Evolutionary conservation across 2,797 vertebrate species (phyloP), one percentile per base, ranked within the genome.

Genomic region (Orestias chungarensis): DNA sequence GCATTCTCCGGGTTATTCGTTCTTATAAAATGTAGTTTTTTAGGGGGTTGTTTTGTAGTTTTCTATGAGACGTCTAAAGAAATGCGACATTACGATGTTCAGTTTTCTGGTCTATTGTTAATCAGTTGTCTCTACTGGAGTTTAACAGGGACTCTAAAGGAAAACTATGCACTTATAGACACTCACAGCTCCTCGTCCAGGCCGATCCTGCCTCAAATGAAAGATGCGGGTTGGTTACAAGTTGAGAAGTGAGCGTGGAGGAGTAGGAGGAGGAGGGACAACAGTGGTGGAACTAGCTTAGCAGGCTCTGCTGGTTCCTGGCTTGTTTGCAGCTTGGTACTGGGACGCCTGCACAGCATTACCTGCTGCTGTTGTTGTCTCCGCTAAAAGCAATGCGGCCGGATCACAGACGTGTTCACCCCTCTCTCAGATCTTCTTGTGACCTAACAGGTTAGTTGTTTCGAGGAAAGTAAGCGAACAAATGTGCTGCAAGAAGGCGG

Each of bases 301-400:
- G 85, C 94, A 75, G 88, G 94, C 92, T 75, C 68, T 80, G 68
- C 94, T 71, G 57, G 93, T 91, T 93, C 75, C 73, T 65, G 69
- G 76, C 81, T 83, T 88, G 85, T 85, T 86, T 87, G 86, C 79
- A 70, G 69, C 74, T 64, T 71, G 64, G 75, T 82, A 90, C 62
- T 55, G 73, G 81, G 79, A 85, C 76, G 77, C 71, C 74, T 15
- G 35, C 77, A 73, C 55, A 50, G 68, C 83, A 25, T 10, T 14
- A 52, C 23, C 38, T 38, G 38, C 9, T 38, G 38, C 38, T 38
- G 9, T 38, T 4, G 6, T 11, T 52, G n/a, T n/a, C n/a, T n/a
- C n/a, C n/a, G n/a, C n/a, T n/a, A 25, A 15, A 9, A 52, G 18
- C 66, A 62, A 14, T 4, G 57, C 23, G 12, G 57, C 35, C 6